A percentile compares a stretch with the other conserved stretches of the same genome.
Evolutionary conservation across 2,888 invertebrate species (phyloP).

Genomic region (Troglohyphantes excavatus): DNA sequence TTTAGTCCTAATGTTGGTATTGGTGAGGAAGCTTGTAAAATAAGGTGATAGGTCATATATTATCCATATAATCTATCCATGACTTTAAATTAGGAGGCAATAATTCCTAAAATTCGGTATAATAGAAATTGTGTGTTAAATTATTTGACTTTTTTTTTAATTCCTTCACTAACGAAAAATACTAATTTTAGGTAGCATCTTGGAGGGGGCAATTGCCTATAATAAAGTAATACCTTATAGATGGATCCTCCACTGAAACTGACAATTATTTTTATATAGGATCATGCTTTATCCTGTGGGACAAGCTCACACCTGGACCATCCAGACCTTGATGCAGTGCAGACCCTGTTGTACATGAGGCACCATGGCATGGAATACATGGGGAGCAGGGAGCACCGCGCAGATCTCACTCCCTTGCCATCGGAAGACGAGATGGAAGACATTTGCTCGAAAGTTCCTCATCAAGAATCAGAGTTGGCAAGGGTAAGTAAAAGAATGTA

Average conservation of each 20-base stretch:
- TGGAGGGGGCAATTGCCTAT: no score
- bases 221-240: no score
- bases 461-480: constrained; percentile 79
- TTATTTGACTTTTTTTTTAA: no score
- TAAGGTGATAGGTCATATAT: no score
- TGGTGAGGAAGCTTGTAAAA: no score
- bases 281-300: not conserved
- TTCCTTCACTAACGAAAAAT: not conserved
- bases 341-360: constrained; percentile 82
- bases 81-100: no score
- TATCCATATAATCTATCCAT: no score
- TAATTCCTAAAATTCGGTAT: no score
- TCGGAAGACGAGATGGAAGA: constrained; percentile 90
- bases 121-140: no score
- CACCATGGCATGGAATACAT: constrained; percentile 24
- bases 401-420: constrained; percentile 89
- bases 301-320: constrained; percentile 48
- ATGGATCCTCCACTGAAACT: no score
- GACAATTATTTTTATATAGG: constrained; percentile 22
- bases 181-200: no score
- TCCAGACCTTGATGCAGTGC: constrained; percentile 82
- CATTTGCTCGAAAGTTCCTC: constrained; percentile 73
- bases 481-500: constrained; percentile 78
- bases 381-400: not conserved
- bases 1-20: no score